A percentile compares a stretch with the other conserved stretches of the same genome.
phyloP scores from a whole-genome alignment of 1,140 invertebrate species.

The Orussus abietinus region DNA sequence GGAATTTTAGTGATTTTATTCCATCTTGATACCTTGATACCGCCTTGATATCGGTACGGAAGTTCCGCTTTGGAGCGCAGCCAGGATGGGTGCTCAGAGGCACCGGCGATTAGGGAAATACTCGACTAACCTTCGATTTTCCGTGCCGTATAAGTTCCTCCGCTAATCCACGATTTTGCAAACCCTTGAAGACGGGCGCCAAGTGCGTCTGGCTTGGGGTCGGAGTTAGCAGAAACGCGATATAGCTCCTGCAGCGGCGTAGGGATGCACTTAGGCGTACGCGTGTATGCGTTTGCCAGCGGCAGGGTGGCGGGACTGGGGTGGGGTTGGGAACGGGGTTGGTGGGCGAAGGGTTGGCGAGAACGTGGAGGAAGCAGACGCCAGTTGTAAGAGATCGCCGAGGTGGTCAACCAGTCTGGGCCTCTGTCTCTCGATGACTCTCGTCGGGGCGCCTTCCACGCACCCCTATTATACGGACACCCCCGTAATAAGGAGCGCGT shows the following conservation, averaged over 20 bases:
- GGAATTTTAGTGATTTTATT: too few species aligned
- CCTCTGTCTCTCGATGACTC: slow-evolving; percentile 11
- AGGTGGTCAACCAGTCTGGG: slow-evolving; percentile 32
- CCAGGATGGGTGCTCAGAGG: too few species aligned
- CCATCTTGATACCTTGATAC: too few species aligned
- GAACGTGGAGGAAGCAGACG: slow-evolving; percentile 26
- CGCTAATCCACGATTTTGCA: slow-evolving; percentile 1
- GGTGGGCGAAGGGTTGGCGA: too few species aligned
- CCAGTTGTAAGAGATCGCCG: slow-evolving; percentile 27
- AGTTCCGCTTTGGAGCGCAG: too few species aligned
- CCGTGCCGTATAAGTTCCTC: neutral
- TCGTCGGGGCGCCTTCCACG: too few species aligned
- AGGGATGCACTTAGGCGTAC: slow-evolving; percentile 14
- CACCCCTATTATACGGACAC: too few species aligned
- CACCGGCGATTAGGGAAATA: too few species aligned
- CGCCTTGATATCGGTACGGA: too few species aligned
- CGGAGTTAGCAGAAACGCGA: slow-evolving; percentile 18
- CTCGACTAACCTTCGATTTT: too few species aligned
- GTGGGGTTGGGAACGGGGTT: slow-evolving; percentile 16
- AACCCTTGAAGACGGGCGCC: slow-evolving; percentile 1
- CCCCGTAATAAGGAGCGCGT: too few species aligned
- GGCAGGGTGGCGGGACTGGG: slow-evolving; percentile 12
- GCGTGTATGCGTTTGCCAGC: slow-evolving; percentile 14
- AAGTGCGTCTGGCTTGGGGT: too few species aligned
- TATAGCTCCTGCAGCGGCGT: slow-evolving; percentile 15